Evolutionary conservation across 37 sponge, comb jelly and placozoan species (phyloP).

Genomic region (Agelas oroides): DNA sequence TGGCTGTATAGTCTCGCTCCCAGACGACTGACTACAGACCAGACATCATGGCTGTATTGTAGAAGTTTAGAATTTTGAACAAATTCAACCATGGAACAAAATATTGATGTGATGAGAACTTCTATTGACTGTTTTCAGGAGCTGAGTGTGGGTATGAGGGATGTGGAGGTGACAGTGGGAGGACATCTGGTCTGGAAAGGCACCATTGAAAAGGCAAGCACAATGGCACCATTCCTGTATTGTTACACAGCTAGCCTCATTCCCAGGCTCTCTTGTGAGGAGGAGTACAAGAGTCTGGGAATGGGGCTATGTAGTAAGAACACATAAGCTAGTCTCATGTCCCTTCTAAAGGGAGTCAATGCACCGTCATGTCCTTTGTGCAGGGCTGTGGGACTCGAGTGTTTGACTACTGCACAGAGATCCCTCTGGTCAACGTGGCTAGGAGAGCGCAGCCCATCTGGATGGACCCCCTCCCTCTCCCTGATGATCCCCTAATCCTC

Average conservation of each 20-base stretch:
- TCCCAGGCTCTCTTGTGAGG: no score
- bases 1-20: no score
- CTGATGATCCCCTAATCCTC: not conserved
- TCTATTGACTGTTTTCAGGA: not conserved
- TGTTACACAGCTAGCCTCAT: no score
- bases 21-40: no score
- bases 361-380: not conserved
- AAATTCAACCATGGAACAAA: not conserved
- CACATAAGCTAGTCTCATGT: no score
- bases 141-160: conserved; percentile 52
- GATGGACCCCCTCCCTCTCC: not conserved
- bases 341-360: no score
- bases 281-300: no score
- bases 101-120: not conserved
- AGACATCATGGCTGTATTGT: no score
- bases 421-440: conserved; percentile 1
- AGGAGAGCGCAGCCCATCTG: not conserved
- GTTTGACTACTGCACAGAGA: conserved; percentile 55
- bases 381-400: conserved; percentile 70
- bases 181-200: conserved; percentile 54
- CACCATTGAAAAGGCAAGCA: conserved; percentile 40
- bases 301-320: no score
- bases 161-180: conserved; percentile 38
- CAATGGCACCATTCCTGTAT: no score
- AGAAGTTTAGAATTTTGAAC: no score